Evolutionary conservation across 30 jellyfish, hydroid and myxozoan genomes (phyloP).

Genomic region (Aurelia coerulea): DNA sequence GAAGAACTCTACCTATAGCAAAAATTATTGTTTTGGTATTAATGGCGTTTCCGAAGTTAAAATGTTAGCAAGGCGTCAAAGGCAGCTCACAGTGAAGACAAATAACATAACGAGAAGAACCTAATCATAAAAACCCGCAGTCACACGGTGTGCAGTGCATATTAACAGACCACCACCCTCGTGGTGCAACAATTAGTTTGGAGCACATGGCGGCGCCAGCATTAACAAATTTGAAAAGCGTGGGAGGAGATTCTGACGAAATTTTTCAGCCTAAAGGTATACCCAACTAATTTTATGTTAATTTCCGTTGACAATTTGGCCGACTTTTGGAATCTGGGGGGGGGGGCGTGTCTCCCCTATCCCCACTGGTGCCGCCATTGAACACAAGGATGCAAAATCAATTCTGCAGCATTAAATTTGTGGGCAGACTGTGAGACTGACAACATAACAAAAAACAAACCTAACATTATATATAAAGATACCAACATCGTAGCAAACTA

Average conservation of each 20-base stretch:
- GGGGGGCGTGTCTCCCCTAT: too few species aligned
- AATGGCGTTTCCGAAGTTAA: conserved; percentile 1
- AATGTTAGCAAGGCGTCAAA: conserved; percentile 1
- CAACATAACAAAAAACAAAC: not conserved
- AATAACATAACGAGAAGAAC: too few species aligned
- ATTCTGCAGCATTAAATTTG: not conserved
- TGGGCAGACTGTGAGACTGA: conserved; percentile 4
- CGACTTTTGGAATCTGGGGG: not conserved
- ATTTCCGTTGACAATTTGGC: not conserved
- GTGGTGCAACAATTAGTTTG: conserved; percentile 4
- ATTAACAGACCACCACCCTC: conserved; percentile 1
- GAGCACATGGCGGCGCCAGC: conserved; percentile 5
- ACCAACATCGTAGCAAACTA: not conserved
- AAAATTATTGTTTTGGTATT: not conserved
- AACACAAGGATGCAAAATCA: not conserved
- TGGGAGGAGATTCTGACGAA: not conserved
- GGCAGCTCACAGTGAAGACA: conserved; percentile 8
- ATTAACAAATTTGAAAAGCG: not conserved
- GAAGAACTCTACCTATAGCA: not conserved
- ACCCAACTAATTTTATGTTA: too few species aligned
- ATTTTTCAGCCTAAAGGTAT: not conserved
- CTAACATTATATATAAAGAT: not conserved
- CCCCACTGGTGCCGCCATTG: not conserved
- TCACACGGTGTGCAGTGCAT: not conserved
- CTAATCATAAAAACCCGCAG: conserved; percentile 1